Evolutionary conservation across 1,140 invertebrate species (phyloP), one percentile per base, ranked within the genome.

Genomic region (Trichonephila clavata): DNA sequence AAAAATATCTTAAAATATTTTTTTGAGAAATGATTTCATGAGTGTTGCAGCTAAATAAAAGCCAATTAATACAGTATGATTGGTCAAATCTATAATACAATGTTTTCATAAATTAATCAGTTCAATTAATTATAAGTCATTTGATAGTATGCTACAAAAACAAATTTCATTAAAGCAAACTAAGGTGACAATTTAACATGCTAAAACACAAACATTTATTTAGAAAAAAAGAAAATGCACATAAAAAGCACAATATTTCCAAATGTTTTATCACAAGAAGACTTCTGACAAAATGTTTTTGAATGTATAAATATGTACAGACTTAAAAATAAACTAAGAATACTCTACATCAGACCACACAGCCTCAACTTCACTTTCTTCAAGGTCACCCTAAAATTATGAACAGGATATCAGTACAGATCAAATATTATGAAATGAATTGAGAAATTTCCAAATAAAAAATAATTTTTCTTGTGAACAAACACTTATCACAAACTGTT

Each of bases 341-440:
- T 92, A 94, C 43, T 94, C 94, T 16, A 88, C 94, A 93, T 95
- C 95, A 27, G 94, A 95, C 95, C 95, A 95, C 21, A 92, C 96
- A 88, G 96, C 96, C 95, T 97, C 97, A 0, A 96, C 96, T 95
- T 97, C 97, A 95, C 97, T 97, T 94, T 97, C 96, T 94, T 97
- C 96, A 8, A 96, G 96, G n/a, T 96, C 96, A 94, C 96, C 95
- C 95, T 95, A 92, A 89, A 95, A 84, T 43, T 57, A 94, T 8
- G 68, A 63, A 18, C 32, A 65, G 68, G 20, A n/a, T 27, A 80
- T 20, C n/a, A 39, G 65, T 14, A 61, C 16, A 3, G 13, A 83
- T 18, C 63, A 50, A 50, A 7, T 86, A 21, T 0, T 0, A 43
- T 20, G 20, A n/a, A 50, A 20, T 83, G 14, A 10, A 14, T 8